A percentile compares a stretch with the other conserved stretches of the same genome.
These are phyloP conservation scores for Prietella phreatophila DNA, from an alignment of 2,113 vertebrate species.

Conservation along the genomic window DNA sequence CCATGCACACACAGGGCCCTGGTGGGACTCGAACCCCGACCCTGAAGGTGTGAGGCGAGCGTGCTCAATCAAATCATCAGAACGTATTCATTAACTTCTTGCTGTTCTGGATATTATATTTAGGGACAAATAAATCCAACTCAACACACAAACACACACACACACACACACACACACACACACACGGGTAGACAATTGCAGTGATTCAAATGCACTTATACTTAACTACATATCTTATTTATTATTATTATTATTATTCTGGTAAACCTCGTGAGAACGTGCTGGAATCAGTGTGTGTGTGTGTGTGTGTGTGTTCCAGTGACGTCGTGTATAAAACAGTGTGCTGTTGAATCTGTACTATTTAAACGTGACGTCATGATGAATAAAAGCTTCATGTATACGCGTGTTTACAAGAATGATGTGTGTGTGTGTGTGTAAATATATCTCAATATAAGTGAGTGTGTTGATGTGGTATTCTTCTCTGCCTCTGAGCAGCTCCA, in stretches of 20 bases:
- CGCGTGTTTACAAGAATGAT: not conserved
- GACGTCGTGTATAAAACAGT: not conserved
- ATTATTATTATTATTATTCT: not conserved
- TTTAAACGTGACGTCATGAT: constrained; percentile 48
- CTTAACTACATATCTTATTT: not conserved
- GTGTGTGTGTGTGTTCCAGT: not conserved
- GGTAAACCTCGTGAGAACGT: not conserved
- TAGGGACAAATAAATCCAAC: not conserved
- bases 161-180: too few species aligned
- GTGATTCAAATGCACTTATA: not conserved
- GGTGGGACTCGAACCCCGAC: too few species aligned
- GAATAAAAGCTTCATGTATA: too few species aligned
- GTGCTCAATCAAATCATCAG: not conserved
- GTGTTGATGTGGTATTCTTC: not conserved
- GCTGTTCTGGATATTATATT: not conserved
- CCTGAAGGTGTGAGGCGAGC: too few species aligned
- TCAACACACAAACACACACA: not conserved
- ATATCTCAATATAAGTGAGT: too few species aligned
- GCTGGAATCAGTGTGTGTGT: not conserved
- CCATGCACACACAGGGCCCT: too few species aligned
- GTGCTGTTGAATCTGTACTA: not conserved
- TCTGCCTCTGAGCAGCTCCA: not conserved
- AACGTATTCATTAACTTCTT: not conserved
- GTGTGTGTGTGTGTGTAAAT: too few species aligned
- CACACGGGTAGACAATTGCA: not conserved